Base-by-base conservation (phyloP, 2,888 invertebrate genomes). In the Desoria tigrina region DNA sequence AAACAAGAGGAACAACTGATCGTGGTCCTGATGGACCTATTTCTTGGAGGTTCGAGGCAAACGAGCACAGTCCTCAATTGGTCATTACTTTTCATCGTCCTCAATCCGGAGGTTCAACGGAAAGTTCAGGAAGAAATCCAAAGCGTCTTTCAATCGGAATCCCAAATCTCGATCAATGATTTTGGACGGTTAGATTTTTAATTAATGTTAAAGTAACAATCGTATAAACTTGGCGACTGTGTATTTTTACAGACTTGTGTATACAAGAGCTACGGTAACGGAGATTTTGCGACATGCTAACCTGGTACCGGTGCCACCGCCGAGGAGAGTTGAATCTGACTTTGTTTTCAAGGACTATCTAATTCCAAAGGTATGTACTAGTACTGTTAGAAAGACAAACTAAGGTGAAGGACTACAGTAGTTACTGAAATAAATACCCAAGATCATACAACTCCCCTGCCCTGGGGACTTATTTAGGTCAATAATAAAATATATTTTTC, bases 101-200 rank as follows among this genome's bases (percentile, higher is more conserved):
- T 61, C 4, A 60, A 67, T 27, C 63, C 63, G 18, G 55, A 56
- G 1, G 57, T 50, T 1, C 67, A 63, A 50, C 50, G 39, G 32
- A 63, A 57, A 26, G 24, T 67, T 1, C 63, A 63, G 37, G 61
- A 39, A n/a, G 67, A 67, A 53, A 67, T 67, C n/a, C n/a, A n/a
- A n/a, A n/a, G n/a, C n/a, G n/a, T n/a, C n/a, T n/a, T n/a, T n/a
- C n/a, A n/a, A n/a, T n/a, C n/a, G n/a, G n/a, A n/a, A n/a, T n/a
- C n/a, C n/a, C n/a, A n/a, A n/a, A n/a, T n/a, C 32, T 32, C 32
- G 11, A 32, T 11, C 32, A 32, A 32, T 32, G 6, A 32, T 32
- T 7, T 32, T 11, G 32, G 32, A 32, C 4, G 32, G 32, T 32
- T 32, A n/a, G n/a, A n/a, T n/a, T n/a, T n/a, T n/a, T n/a, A n/a